Percentiles rank a stretch among this genome's conserved stretches.
phyloP scores from a whole-genome alignment of 2,797 vertebrate species.

The Scyliorhinus canicula region DNA sequence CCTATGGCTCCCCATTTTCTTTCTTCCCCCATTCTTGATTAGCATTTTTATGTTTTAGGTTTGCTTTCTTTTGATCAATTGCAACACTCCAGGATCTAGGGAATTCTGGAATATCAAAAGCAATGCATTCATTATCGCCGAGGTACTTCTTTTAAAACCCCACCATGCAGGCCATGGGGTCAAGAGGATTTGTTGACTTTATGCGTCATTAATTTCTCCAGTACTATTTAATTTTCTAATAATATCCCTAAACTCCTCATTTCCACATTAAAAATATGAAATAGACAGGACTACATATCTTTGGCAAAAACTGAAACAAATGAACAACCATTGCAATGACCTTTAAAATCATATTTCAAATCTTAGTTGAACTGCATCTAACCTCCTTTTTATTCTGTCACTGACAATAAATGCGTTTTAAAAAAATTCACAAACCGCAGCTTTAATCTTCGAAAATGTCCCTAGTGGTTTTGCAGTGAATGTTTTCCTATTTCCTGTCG shows the following conservation, averaged over 20 bases:
- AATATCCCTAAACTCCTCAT: neutral
- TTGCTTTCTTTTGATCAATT: neutral
- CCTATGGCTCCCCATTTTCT: neutral
- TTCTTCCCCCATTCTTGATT: neutral
- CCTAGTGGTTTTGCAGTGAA: neutral
- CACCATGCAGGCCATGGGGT: neutral
- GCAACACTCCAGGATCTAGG: too few species aligned
- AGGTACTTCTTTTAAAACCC: neutral
- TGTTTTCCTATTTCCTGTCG: neutral
- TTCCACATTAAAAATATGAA: neutral
- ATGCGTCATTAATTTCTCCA: neutral
- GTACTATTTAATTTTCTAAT: neutral
- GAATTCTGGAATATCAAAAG: neutral
- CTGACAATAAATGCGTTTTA: constrained; percentile 7
- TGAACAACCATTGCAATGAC: neutral
- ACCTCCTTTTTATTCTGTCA: neutral
- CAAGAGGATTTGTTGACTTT: neutral
- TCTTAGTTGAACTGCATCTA: neutral
- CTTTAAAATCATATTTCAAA: neutral
- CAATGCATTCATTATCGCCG: neutral
- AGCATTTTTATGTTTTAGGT: neutral
- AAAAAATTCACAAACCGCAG: neutral
- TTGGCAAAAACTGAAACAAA: constrained; percentile 5
- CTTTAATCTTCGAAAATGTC: neutral
- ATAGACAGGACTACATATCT: neutral